Conservation (phyloP, 2,888 invertebrate genomes). For the Acanthopleura granulata region DNA sequence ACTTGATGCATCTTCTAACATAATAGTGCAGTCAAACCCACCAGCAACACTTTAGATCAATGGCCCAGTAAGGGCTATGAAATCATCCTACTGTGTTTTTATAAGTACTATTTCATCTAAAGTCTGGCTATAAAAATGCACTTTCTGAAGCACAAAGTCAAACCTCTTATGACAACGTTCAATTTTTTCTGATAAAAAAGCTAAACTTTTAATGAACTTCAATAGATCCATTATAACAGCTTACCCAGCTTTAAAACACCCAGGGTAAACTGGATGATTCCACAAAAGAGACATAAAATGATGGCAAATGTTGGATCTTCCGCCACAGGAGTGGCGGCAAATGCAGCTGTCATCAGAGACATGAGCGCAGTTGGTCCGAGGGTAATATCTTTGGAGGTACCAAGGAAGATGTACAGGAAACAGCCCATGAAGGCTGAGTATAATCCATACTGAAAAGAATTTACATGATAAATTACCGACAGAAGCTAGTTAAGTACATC, state of each 20-base stretch:
- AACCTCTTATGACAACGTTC: no score
- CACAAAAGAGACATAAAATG: constrained; percentile 45
- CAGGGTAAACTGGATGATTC: constrained; percentile 51
- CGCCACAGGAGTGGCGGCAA: constrained; percentile 28
- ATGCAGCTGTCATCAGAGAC: constrained; percentile 79
- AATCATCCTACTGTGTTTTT: no score
- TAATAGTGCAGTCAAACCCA: no score
- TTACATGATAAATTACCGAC: no score
- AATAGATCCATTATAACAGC: neutral
- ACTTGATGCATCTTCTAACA: no score
- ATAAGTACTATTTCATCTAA: no score
- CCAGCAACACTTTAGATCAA: no score
- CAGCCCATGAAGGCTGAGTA: constrained; percentile 93
- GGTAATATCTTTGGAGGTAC: constrained; percentile 90
- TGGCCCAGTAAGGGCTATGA: no score
- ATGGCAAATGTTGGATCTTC: constrained; percentile 42
- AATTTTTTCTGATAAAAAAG: neutral
- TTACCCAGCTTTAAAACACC: constrained; percentile 51
- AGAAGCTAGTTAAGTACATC: no score
- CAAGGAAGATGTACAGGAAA: constrained; percentile 88
- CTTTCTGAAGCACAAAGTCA: no score
- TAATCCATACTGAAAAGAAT: constrained; percentile 80
- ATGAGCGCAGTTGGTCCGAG: constrained; percentile 92
- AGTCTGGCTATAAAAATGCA: no score
- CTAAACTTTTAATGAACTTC: neutral